These are phyloP conservation scores for Agrochola circellaris DNA, from an alignment of 2,888 invertebrate genomes.

Conservation along the genomic window DNA sequence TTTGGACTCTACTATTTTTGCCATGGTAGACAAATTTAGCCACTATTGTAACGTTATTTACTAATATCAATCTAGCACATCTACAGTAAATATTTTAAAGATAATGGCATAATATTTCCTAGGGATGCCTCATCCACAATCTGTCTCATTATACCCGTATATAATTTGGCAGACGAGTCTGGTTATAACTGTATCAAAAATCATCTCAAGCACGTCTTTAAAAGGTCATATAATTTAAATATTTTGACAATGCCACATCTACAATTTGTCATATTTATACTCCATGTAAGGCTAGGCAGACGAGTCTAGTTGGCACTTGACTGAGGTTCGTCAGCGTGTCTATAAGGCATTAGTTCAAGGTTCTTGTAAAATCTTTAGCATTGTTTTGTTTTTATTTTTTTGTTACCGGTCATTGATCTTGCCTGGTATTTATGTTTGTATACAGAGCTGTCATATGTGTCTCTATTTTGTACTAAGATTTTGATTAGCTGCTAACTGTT, in stretches of 20 bases:
- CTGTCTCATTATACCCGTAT: background rate
- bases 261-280: background rate
- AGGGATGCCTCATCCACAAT: background rate
- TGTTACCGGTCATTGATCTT: conserved; percentile 55
- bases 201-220: background rate
- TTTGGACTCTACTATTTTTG: background rate
- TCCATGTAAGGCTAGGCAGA: conserved; percentile 63
- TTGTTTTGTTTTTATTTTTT: conserved; percentile 55
- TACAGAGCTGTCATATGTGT: background rate
- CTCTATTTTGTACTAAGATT: too few species aligned
- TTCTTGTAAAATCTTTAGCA: conserved; percentile 68
- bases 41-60: background rate
- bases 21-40: background rate
- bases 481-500: background rate
- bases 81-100: background rate
- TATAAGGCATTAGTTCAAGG: conserved; percentile 76
- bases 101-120: background rate
- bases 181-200: background rate
- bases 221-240: background rate
- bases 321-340: conserved; percentile 61
- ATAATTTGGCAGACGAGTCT: conserved; percentile 4
- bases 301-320: conserved; percentile 69
- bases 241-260: conserved; percentile 43
- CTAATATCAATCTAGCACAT: background rate
- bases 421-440: conserved; percentile 12